Percentiles rank a stretch among this genome's conserved stretches.
phyloP scores from a whole-genome alignment of 2,797 vertebrate species.

The Gymnocypris eckloni region DNA sequence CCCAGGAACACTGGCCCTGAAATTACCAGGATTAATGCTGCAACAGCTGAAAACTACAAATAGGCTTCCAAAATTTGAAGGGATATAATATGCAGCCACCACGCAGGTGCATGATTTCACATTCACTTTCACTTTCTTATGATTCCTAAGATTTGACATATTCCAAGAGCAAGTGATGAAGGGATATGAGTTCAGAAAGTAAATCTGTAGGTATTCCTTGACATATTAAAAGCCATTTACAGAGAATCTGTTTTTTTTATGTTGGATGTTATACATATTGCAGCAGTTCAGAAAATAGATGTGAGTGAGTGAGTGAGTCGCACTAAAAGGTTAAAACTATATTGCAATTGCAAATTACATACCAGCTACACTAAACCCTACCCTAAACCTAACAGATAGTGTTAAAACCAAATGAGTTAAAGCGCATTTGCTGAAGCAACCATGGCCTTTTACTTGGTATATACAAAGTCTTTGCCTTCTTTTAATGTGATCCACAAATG shows the following conservation, averaged over 20 bases:
- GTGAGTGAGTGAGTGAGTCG: not conserved
- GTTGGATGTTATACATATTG: not conserved
- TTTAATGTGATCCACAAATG: not conserved
- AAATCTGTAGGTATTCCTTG: not conserved
- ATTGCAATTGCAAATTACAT: not conserved
- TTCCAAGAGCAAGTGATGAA: not conserved
- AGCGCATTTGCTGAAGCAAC: not conserved
- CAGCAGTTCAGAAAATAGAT: not conserved
- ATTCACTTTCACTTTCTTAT: slow-evolving; percentile 71
- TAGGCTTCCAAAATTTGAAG: slow-evolving; percentile 73
- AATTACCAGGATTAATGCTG: slow-evolving; percentile 81
- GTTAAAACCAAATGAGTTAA: not conserved
- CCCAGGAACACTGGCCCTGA: slow-evolving; percentile 71
- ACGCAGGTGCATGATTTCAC: slow-evolving; percentile 69
- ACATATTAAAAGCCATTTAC: not conserved
- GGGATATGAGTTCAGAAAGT: not conserved
- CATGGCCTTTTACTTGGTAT: not conserved
- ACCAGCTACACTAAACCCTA: not conserved
- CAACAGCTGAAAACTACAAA: slow-evolving; percentile 76
- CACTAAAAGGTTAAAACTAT: not conserved
- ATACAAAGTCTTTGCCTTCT: not conserved
- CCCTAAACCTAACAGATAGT: not conserved
- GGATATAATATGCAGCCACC: slow-evolving; percentile 64
- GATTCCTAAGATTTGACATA: not conserved
- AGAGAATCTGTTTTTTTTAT: not conserved